Evolutionary conservation across 2,888 invertebrate species (phyloP).

Genomic region (Temnothorax unifasciatus): DNA sequence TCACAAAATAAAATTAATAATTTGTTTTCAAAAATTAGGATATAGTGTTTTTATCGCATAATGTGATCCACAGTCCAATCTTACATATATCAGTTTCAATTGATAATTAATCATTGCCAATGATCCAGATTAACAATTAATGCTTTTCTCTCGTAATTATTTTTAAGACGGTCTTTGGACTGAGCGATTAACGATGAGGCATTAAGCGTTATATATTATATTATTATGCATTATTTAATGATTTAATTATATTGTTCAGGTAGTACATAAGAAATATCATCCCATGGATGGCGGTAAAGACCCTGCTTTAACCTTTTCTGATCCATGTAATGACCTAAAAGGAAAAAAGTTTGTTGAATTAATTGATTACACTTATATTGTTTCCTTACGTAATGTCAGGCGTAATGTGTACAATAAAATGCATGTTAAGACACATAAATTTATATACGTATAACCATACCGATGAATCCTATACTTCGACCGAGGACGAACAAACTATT

Average conservation of each 20-base stretch:
- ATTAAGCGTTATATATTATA: conserved; percentile 52
- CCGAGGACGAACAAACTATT: conserved; percentile 99
- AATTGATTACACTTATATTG: neutral
- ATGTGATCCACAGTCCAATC: neutral
- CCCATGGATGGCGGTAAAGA: conserved; percentile 99
- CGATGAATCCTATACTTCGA: conserved; percentile 99
- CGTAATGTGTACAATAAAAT: neutral
- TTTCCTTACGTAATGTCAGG: neutral
- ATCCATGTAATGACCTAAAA: conserved; percentile 96
- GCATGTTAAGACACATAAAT: neutral
- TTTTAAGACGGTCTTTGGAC: conserved; percentile 49
- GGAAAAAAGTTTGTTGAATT: conserved; percentile 40
- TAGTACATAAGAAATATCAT: conserved; percentile 97
- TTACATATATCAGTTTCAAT: neutral
- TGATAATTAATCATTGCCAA: neutral
- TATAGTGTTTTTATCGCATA: neutral
- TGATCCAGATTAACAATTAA: neutral
- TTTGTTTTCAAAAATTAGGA: neutral
- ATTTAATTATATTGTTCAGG: conserved; percentile 90
- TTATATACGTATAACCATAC: conserved; percentile 85
- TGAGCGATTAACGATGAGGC: conserved; percentile 48
- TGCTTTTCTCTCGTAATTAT: conserved; percentile 62
- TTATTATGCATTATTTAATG: conserved; percentile 49
- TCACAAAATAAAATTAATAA: neutral
- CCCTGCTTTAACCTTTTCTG: conserved; percentile 99